Evolutionary conservation across 1,140 invertebrate species (phyloP), one percentile per base, ranked within the genome.

Genomic region (Bombus picipes): DNA sequence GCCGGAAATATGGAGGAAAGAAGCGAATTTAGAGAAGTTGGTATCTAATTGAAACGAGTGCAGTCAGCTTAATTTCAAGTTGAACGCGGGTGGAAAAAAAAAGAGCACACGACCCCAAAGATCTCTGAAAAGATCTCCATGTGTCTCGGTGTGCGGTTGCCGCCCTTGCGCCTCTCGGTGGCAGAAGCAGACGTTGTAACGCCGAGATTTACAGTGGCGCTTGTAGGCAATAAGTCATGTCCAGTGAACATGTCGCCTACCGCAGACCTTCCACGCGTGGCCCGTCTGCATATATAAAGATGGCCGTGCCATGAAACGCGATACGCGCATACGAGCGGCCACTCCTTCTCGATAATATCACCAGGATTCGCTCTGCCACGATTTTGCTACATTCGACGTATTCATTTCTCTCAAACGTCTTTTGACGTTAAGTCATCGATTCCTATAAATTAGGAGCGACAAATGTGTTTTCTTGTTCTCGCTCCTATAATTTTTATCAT

Each of bases 161-260:
- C 89, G 79, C 85, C 85, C 88, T 89, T 83, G 53, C 88, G 65
- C 77, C 74, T 89, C 90, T 89, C 90, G 73, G 66, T 85, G 83
- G 82, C 79, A 87, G 74, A 89, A 80, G 85, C 70, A 85, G 75
- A 87, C 81, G 80, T 85, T 84, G 88, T 87, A 89, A 89, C 87
- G 88, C 77, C 57, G 88, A 92, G 92, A 94, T 94, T 94, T 93
- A 93, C 92, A 92, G 93, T 93, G 92, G 93, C 92, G 91, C 93
- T 94, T 93, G 94, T 94, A 93, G 87, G 93, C 88, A 92, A 94
- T 94, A 94, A 94, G 91, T 94, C 93, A 94, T 85, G 92, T 93
- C 92, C 90, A 87, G 89, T 80, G 91, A 92, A 93, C 91, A 91
- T 94, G 93, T 94, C 93, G 92, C 92, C 92, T 93, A 93, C 90